These are phyloP conservation scores for Mya arenaria DNA, from an alignment of 1,140 invertebrate species.

Conservation along the genomic window DNA sequence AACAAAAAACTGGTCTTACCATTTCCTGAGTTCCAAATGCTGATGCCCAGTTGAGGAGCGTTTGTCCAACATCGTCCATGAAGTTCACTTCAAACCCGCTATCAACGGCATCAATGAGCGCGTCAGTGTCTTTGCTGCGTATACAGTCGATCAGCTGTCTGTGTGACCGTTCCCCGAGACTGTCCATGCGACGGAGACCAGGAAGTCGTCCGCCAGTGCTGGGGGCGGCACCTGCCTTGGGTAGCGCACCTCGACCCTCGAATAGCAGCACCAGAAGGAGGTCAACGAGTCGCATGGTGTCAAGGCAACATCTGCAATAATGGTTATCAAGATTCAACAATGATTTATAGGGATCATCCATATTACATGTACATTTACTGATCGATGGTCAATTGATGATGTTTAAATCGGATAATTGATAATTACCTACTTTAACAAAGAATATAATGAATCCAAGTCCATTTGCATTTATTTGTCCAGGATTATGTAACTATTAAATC, in stretches of 20 bases:
- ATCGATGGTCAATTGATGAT: too few relatives aligned
- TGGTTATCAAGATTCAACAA: too few relatives aligned
- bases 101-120: slow-evolving; percentile 97
- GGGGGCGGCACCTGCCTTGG: slow-evolving; percentile 82
- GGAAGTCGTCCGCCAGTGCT: slow-evolving; percentile 85
- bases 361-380: too few relatives aligned
- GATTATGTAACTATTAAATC: too few relatives aligned
- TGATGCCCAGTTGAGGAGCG: slow-evolving; percentile 98
- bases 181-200: slow-evolving; percentile 89
- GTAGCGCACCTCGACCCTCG: slow-evolving; percentile 96
- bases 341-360: too few relatives aligned
- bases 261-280: slow-evolving; percentile 96
- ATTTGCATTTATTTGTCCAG: too few relatives aligned
- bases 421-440: too few relatives aligned
- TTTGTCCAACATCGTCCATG: slow-evolving; percentile 99
- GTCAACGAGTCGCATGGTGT: slow-evolving; percentile 98
- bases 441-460: too few relatives aligned
- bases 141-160: slow-evolving; percentile 99
- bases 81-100: slow-evolving; percentile 98
- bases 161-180: slow-evolving; percentile 96
- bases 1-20: too few relatives aligned
- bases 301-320: slow-evolving; percentile 94
- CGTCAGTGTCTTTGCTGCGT: slow-evolving; percentile 98
- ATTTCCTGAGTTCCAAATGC: slow-evolving; percentile 99
- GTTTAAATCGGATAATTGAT: too few relatives aligned